Conservation (phyloP, 2,797 vertebrate genomes). For the Brachyalestes nurse region DNA sequence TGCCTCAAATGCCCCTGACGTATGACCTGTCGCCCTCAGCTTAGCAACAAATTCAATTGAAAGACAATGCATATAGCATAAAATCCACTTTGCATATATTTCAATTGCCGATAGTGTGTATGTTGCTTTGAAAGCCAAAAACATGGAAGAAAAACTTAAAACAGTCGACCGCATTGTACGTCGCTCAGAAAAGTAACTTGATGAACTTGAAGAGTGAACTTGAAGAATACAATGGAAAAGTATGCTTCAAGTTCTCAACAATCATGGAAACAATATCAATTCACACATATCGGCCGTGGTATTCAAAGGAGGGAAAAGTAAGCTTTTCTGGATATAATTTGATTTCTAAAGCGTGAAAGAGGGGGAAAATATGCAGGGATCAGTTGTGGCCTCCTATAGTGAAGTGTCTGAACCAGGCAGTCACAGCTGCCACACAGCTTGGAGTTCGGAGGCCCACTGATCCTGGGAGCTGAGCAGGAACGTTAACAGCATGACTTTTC, state of each 20-base stretch:
- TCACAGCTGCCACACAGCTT: conserved; percentile 80
- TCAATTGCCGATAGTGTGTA: background rate
- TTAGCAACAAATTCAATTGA: conserved; percentile 77
- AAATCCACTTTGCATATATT: background rate
- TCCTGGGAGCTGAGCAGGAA: conserved; percentile 38
- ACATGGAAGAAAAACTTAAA: background rate
- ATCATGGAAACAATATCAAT: conserved; percentile 8
- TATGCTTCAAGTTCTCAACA: background rate
- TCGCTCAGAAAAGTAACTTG: background rate
- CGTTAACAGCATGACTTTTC: conserved; percentile 70
- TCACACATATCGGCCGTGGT: background rate
- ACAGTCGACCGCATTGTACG: background rate
- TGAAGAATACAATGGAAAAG: background rate
- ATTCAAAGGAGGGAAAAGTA: conserved; percentile 10
- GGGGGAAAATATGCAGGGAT: conserved; percentile 58
- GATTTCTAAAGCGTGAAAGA: conserved; percentile 63
- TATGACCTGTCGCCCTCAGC: conserved; percentile 67
- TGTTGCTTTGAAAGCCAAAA: background rate
- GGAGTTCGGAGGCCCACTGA: conserved; percentile 26
- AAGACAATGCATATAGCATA: conserved; percentile 71
- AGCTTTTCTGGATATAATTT: conserved; percentile 73
- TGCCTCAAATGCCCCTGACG: conserved; percentile 74
- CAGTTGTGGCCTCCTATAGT: conserved; percentile 68
- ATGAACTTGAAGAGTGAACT: background rate
- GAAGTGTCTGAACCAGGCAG: conserved; percentile 79